Evolutionary conservation across 2,113 vertebrate genomes (phyloP).

Genomic region (Madoqua kirkii): DNA sequence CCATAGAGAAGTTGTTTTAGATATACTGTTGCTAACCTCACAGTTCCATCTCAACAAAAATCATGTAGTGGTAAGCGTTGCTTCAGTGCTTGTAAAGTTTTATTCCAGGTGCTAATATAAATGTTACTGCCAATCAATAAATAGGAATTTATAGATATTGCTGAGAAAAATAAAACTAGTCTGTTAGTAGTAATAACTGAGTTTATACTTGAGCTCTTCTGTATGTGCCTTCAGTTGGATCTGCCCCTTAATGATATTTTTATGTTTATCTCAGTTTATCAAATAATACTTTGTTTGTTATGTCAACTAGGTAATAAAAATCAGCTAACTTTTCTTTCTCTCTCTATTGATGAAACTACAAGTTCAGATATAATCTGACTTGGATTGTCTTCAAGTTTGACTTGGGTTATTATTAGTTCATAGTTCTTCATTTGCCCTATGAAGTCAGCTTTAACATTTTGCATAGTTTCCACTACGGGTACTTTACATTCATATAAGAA

Average conservation of each 20-base stretch:
- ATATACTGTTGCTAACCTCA: background rate
- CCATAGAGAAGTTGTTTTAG: background rate
- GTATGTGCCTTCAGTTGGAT: background rate
- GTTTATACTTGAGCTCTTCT: background rate
- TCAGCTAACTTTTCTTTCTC: background rate
- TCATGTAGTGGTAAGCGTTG: background rate
- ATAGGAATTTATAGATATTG: background rate
- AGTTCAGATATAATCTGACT: background rate
- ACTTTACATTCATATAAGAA: background rate
- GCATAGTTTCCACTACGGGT: background rate
- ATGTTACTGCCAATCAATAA: background rate
- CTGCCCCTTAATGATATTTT: slow-evolving; percentile 1
- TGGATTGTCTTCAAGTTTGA: background rate
- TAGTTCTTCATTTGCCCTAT: background rate
- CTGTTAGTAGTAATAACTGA: background rate
- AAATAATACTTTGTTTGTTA: background rate
- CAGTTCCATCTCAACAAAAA: background rate
- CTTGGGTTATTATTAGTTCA: background rate
- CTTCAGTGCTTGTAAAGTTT: background rate
- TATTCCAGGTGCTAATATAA: background rate
- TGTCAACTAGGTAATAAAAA: background rate
- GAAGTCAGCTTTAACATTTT: background rate
- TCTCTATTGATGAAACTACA: background rate
- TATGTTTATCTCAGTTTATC: background rate
- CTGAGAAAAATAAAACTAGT: background rate